phyloP scores from a whole-genome alignment of 2,797 vertebrate genomes.

The Sebastes umbrosus region DNA sequence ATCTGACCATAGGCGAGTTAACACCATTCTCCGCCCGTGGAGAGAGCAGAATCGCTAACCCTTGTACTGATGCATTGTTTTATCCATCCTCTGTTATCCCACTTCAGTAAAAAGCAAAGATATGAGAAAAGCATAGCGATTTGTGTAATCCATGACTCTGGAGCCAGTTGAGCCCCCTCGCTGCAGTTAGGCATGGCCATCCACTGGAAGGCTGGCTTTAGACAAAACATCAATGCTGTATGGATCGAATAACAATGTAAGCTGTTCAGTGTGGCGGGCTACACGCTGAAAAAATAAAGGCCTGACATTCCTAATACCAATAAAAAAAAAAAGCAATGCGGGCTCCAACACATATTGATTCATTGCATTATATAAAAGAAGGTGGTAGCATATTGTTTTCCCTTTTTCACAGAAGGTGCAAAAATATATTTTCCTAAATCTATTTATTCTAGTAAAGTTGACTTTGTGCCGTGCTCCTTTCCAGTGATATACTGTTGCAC shows the following conservation, averaged over 20 bases:
- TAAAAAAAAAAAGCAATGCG: constrained; percentile 13
- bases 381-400: constrained; percentile 4
- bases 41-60: not conserved
- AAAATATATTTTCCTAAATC: not conserved
- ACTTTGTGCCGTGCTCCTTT: not conserved
- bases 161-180: constrained; percentile 41
- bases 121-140: constrained; percentile 43
- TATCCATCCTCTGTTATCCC: constrained; percentile 26
- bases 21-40: not conserved
- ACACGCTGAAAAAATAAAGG: constrained; percentile 42
- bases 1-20: not conserved
- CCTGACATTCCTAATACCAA: constrained; percentile 20
- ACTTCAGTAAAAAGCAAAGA: constrained; percentile 43
- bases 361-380: constrained; percentile 11
- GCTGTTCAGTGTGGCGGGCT: constrained; percentile 39
- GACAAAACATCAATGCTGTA: constrained; percentile 67
- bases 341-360: constrained; percentile 40
- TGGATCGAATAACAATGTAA: constrained; percentile 60
- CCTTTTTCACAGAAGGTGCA: not conserved
- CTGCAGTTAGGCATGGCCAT: constrained; percentile 50
- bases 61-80: constrained; percentile 3
- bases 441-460: constrained; percentile 3
- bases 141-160: constrained; percentile 68
- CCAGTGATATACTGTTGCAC: not conserved
- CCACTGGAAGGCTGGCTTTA: constrained; percentile 63